Evolutionary conservation across 2,888 invertebrate genomes (phyloP).

Genomic region (Spodoptera exigua): DNA sequence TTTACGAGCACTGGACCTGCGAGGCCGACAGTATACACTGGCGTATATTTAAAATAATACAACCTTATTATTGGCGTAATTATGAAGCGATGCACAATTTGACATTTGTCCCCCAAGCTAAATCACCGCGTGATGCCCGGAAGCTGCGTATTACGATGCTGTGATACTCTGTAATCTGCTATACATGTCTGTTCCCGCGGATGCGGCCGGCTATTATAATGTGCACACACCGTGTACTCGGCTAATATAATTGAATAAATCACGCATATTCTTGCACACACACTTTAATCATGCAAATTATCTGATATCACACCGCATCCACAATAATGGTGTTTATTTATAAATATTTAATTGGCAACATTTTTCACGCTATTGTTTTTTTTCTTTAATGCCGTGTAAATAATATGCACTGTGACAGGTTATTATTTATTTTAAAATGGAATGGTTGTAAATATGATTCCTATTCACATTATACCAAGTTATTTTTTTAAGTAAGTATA

Average conservation of each 20-base stretch:
- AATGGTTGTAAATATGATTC: conserved; percentile 3
- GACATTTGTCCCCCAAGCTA: conserved; percentile 1
- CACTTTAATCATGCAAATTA: no score
- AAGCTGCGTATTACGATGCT: conserved; percentile 26
- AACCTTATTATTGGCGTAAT: no score
- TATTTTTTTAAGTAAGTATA: background rate
- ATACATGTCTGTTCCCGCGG: conserved; percentile 4
- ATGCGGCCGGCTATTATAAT: conserved; percentile 28
- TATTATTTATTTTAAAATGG: conserved; percentile 2
- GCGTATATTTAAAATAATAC: no score
- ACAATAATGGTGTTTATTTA: conserved; percentile 2
- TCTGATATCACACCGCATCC: background rate
- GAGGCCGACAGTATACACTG: no score
- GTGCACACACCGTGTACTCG: conserved; percentile 21
- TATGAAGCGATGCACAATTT: no score
- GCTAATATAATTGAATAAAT: conserved; percentile 17
- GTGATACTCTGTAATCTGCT: conserved; percentile 9
- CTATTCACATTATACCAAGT: background rate
- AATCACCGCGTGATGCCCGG: conserved; percentile 21
- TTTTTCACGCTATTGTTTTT: background rate
- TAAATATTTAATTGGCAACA: background rate
- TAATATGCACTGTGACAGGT: background rate
- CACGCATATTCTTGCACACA: conserved; percentile 20
- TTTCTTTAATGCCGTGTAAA: background rate
- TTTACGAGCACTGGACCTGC: no score